These are phyloP conservation scores for Propithecus coquereli DNA, from an alignment of 2,113 vertebrate genomes.

Conservation along the genomic window DNA sequence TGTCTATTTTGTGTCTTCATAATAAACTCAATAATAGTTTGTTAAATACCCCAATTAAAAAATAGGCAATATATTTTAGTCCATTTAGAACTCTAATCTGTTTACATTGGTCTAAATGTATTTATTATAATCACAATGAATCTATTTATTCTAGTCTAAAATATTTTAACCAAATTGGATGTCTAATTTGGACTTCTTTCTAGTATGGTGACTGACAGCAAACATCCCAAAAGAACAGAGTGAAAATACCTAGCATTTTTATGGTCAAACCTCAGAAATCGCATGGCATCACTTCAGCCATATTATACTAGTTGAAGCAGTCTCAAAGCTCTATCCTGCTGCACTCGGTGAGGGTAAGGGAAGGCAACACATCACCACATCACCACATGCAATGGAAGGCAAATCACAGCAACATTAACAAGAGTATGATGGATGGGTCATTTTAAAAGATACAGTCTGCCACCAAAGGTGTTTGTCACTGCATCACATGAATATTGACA, in stretches of 20 bases:
- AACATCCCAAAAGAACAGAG: not conserved
- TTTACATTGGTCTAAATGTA: not conserved
- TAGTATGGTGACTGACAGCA: not conserved
- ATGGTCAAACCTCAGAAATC: not conserved
- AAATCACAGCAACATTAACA: not conserved
- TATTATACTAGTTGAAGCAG: not conserved
- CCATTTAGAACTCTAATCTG: not conserved
- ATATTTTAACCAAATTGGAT: not conserved
- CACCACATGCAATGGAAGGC: not conserved
- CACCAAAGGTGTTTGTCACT: not conserved
- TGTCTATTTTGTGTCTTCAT: not conserved
- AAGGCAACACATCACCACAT: not conserved
- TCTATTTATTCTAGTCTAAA: not conserved
- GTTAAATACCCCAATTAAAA: not conserved
- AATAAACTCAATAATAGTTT: not conserved
- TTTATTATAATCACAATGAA: not conserved
- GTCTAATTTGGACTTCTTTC: not conserved
- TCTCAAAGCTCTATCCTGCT: not conserved
- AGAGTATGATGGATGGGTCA: not conserved
- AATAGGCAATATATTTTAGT: not conserved
- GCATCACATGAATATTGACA: not conserved
- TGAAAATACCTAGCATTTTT: not conserved
- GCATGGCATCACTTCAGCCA: not conserved
- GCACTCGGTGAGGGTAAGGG: not conserved
- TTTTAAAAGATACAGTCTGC: not conserved